Percentiles rank a stretch among this genome's conserved stretches.
These are phyloP conservation scores for Nannoperca australis DNA, from an alignment of 2,797 vertebrate genomes.

Conservation along the genomic window DNA sequence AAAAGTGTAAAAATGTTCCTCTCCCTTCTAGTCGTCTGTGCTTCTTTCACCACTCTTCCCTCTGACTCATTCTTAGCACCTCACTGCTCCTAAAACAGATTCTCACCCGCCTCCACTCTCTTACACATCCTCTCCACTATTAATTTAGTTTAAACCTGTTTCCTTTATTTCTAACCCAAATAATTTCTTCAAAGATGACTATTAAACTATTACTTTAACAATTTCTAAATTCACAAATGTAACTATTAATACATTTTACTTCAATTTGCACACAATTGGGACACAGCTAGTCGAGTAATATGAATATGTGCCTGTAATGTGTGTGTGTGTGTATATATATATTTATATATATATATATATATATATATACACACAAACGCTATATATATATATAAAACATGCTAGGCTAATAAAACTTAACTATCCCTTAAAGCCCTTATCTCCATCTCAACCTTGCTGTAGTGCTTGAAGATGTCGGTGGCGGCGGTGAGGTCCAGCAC, in stretches of 20 bases:
- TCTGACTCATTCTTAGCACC: constrained; percentile 69
- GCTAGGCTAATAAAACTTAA: neutral
- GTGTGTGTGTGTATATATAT: neutral
- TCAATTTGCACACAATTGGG: neutral
- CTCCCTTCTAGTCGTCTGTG: constrained; percentile 18
- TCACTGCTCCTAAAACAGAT: constrained; percentile 50
- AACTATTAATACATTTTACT: constrained; percentile 1
- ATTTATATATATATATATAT: too few relatives aligned
- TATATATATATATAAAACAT: neutral
- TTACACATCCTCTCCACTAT: constrained; percentile 45
- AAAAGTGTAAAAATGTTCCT: constrained; percentile 36
- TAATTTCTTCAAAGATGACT: neutral
- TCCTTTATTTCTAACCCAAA: constrained; percentile 27
- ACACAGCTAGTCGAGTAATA: neutral
- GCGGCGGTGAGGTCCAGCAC: constrained; percentile 88
- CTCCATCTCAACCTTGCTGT: constrained; percentile 85
- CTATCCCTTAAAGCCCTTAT: neutral
- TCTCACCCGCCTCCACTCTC: constrained; percentile 64
- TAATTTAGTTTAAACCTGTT: neutral
- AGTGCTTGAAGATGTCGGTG: constrained; percentile 91
- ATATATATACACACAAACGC: too few relatives aligned
- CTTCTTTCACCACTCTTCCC: constrained; percentile 46
- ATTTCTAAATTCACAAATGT: neutral
- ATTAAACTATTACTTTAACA: neutral
- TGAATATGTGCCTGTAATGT: neutral